Percentiles rank a stretch among this genome's conserved stretches.
Evolutionary conservation across 2,113 vertebrate genomes (phyloP).

Genomic region (Pteropus alecto): DNA sequence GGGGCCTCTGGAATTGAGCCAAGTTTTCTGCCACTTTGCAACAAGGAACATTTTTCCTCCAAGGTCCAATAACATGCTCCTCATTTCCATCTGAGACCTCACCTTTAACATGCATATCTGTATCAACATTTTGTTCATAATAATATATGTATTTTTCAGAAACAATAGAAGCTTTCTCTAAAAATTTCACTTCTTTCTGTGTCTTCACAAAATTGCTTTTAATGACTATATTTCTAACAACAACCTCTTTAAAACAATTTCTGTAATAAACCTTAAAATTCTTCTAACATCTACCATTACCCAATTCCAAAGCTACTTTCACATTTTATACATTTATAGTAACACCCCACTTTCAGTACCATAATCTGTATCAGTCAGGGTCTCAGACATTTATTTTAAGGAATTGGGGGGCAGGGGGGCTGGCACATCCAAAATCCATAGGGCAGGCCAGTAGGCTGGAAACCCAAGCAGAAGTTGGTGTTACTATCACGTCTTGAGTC

Average conservation of each 20-base stretch:
- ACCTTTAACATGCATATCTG: background rate
- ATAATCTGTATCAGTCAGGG: background rate
- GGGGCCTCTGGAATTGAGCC: background rate
- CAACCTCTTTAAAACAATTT: background rate
- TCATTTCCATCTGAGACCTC: background rate
- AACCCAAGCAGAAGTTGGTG: background rate
- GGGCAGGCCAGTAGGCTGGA: background rate
- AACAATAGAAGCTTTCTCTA: background rate
- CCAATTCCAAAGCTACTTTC: background rate
- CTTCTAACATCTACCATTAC: background rate
- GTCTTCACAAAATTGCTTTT: background rate
- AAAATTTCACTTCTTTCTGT: background rate
- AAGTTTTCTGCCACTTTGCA: background rate
- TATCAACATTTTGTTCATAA: background rate
- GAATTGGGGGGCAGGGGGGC: background rate
- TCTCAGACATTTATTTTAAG: conserved; percentile 3
- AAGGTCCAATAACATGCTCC: background rate
- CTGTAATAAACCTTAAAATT: background rate
- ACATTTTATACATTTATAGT: background rate
- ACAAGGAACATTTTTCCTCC: background rate
- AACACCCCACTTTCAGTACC: background rate
- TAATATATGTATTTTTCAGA: background rate
- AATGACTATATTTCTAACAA: background rate
- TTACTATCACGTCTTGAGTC: background rate
- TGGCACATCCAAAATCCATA: background rate